phyloP scores from a whole-genome alignment of 2,888 invertebrate species.

The Lasioglossum malachurum region DNA sequence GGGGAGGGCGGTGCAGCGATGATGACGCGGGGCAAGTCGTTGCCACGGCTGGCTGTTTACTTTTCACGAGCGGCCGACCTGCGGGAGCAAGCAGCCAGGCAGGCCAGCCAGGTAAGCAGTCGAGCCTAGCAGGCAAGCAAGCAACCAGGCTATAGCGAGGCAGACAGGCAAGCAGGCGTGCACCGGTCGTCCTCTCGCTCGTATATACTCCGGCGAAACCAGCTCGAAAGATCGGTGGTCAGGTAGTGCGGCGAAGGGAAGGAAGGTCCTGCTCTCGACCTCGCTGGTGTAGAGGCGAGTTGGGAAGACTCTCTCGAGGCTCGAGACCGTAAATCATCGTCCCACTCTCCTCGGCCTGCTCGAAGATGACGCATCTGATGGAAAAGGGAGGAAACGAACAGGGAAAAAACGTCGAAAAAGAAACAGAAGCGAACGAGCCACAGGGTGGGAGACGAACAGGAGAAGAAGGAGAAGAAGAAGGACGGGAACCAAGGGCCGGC shows the following conservation, averaged over 20 bases:
- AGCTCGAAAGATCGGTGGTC: constrained; percentile 59
- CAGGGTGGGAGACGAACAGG: constrained; percentile 15
- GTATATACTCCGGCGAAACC: constrained; percentile 59
- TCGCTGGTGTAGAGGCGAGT: constrained; percentile 48
- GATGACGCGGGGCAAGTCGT: constrained; percentile 72
- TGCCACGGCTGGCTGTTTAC: constrained; percentile 76
- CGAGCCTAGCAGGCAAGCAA: constrained; percentile 13
- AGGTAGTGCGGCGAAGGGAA: constrained; percentile 37
- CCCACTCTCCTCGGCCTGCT: constrained; percentile 64
- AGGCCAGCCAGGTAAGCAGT: neutral
- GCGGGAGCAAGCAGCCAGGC: constrained; percentile 22
- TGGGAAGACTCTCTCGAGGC: constrained; percentile 41
- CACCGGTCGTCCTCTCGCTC: constrained; percentile 48
- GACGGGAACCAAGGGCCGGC: neutral
- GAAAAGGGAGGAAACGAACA: constrained; percentile 63
- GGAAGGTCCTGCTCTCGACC: constrained; percentile 57
- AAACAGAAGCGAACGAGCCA: constrained; percentile 50
- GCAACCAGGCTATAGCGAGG: constrained; percentile 1
- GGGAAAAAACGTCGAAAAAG: constrained; percentile 40
- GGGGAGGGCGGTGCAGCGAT: constrained; percentile 54
- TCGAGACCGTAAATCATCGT: constrained; percentile 78
- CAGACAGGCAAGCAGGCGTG: constrained; percentile 35
- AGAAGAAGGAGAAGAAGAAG: constrained; percentile 18
- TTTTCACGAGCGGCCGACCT: constrained; percentile 73
- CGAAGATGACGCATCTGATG: constrained; percentile 74